Conservation (phyloP, 2,113 vertebrate genomes). For the Formicarius rufipectus region DNA sequence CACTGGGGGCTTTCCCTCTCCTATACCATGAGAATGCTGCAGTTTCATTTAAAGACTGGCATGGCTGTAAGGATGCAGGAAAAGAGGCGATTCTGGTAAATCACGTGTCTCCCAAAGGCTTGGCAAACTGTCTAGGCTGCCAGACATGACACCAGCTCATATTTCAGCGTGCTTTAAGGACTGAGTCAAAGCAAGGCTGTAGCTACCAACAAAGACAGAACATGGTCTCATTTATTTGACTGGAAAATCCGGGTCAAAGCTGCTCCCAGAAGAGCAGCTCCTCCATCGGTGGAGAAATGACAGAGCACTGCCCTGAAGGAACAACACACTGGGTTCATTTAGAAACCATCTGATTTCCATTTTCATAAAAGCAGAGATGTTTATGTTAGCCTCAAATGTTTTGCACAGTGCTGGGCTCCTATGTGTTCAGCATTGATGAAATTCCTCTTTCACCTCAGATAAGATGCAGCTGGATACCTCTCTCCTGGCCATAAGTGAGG, state of each 20-base stretch:
- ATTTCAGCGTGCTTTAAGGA: neutral
- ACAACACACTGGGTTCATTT: neutral
- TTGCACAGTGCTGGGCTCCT: neutral
- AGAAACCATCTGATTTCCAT: neutral
- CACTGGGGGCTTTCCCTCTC: neutral
- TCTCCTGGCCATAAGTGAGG: neutral
- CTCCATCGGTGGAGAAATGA: neutral
- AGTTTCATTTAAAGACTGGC: neutral
- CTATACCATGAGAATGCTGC: neutral
- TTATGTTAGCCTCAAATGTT: neutral
- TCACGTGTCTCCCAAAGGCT: neutral
- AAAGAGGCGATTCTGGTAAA: neutral
- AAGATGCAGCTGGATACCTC: neutral
- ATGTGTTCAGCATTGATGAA: neutral
- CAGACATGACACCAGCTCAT: neutral
- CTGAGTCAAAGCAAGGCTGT: neutral
- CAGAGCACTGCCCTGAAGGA: neutral
- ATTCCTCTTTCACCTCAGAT: neutral
- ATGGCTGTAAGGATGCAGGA: neutral
- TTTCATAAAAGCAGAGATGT: neutral
- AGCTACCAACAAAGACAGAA: neutral
- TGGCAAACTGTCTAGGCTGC: neutral
- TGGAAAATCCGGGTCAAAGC: neutral
- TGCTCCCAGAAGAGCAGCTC: neutral
- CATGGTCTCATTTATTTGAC: neutral